A percentile compares a stretch with the other conserved stretches of the same genome.
Conservation (phyloP, 2,113 vertebrate species). For the Ivindomyrus marchei region DNA sequence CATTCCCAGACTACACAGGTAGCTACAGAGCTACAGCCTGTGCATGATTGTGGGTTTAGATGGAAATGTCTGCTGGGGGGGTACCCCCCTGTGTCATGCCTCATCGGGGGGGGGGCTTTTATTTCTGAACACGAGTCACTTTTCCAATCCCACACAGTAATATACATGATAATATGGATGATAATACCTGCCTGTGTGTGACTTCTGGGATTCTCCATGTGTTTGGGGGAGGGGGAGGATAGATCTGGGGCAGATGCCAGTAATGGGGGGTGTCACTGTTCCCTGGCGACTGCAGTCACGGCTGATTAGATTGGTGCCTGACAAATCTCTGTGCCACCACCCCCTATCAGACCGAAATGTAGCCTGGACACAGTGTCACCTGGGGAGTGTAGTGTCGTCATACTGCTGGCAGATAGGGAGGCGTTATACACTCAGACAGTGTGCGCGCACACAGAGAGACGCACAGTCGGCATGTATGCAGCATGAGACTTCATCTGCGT, state of each 20-base stretch:
- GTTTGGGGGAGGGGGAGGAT: neutral
- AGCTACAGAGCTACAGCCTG: constrained; percentile 3
- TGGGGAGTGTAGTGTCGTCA: neutral
- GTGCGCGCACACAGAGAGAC: neutral
- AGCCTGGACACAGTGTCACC: neutral
- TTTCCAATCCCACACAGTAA: constrained; percentile 20
- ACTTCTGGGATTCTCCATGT: neutral
- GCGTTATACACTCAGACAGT: neutral
- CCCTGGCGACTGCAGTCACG: constrained; percentile 38
- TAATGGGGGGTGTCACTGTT: constrained; percentile 25
- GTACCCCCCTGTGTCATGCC: neutral
- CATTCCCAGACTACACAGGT: neutral
- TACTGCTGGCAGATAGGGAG: neutral
- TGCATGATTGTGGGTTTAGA: constrained; percentile 41
- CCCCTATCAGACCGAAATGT: neutral
- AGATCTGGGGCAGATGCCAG: neutral
- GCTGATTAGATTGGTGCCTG: constrained; percentile 36
- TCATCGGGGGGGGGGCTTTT: neutral
- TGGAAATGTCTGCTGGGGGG: constrained; percentile 42
- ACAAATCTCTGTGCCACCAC: constrained; percentile 26
- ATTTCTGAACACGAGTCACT: neutral
- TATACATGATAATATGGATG: constrained; percentile 37
- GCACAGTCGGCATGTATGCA: neutral
- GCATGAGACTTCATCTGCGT: neutral
- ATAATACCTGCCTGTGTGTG: constrained; percentile 32